A percentile compares a stretch with the other conserved stretches of the same genome.
phyloP scores from a whole-genome alignment of 1,140 invertebrate species.

The Charaxes varanes region DNA sequence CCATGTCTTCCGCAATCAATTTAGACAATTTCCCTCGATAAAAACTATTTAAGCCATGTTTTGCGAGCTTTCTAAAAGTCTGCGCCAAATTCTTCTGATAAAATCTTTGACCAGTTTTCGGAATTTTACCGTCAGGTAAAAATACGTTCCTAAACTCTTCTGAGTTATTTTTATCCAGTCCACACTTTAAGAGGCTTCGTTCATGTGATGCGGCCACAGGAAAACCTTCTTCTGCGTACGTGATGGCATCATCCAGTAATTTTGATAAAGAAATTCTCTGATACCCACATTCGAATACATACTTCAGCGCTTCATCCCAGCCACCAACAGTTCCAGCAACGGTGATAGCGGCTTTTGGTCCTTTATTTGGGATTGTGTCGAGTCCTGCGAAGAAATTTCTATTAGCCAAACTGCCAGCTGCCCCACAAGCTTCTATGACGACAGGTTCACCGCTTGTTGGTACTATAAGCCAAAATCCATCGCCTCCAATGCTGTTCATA shows the following conservation, averaged over 20 bases:
- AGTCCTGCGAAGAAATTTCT: slow-evolving; percentile 34
- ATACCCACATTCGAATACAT: slow-evolving; percentile 50
- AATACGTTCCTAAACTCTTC: slow-evolving; percentile 39
- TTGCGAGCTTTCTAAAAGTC: slow-evolving; percentile 39
- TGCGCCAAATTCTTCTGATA: slow-evolving; percentile 44
- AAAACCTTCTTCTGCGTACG: slow-evolving; percentile 53
- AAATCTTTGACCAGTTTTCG: slow-evolving; percentile 40
- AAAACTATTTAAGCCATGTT: slow-evolving; percentile 54
- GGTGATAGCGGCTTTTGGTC: slow-evolving; percentile 45
- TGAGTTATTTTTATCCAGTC: slow-evolving; percentile 11
- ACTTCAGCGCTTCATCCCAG: slow-evolving; percentile 58
- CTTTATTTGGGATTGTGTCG: slow-evolving; percentile 38
- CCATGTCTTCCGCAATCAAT: slow-evolving; percentile 50
- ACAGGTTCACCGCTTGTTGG: slow-evolving; percentile 49
- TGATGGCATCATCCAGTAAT: slow-evolving; percentile 49
- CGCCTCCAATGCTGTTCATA: slow-evolving; percentile 58
- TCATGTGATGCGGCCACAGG: slow-evolving; percentile 35
- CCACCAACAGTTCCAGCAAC: slow-evolving; percentile 58
- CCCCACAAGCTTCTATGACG: slow-evolving; percentile 53
- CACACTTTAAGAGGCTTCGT: slow-evolving; percentile 9
- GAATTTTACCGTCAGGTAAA: slow-evolving; percentile 32
- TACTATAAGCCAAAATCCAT: slow-evolving; percentile 57
- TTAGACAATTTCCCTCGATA: slow-evolving; percentile 51
- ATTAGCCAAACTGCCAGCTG: slow-evolving; percentile 47
- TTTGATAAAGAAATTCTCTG: slow-evolving; percentile 36